Percentiles rank a stretch among this genome's conserved stretches.
Evolutionary conservation across 2,113 vertebrate species (phyloP).

Genomic region (Pyrgilauda ruficollis): DNA sequence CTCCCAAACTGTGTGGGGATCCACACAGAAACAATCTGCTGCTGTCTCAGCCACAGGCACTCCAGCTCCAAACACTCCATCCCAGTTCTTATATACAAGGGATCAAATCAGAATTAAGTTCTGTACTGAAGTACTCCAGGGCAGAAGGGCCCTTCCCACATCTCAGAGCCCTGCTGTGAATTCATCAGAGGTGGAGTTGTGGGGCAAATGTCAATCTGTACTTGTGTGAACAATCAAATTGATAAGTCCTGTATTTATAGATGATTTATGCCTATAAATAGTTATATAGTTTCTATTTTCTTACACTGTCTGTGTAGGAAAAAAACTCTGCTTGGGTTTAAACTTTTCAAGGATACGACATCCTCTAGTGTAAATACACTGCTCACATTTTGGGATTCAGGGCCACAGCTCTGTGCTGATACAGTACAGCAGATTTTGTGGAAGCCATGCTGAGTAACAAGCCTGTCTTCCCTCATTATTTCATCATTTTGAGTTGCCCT

Average conservation of each 20-base stretch:
- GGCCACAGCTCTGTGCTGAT: neutral
- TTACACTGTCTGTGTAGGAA: neutral
- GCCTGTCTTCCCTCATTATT: neutral
- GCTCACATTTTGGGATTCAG: neutral
- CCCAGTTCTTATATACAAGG: too few species aligned
- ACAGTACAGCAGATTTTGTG: neutral
- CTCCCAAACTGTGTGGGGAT: neutral
- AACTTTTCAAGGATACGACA: neutral
- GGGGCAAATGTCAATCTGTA: neutral
- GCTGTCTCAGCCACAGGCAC: neutral
- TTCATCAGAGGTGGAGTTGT: accelerated
- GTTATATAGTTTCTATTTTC: neutral
- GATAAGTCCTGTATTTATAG: neutral
- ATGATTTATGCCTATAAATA: neutral
- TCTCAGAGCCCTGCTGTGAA: neutral
- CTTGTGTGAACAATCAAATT: neutral
- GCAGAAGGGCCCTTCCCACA: accelerated
- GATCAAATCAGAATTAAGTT: too few species aligned
- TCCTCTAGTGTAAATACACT: neutral
- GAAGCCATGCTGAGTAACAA: slow-evolving; percentile 13
- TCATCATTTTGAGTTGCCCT: neutral
- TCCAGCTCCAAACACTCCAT: neutral
- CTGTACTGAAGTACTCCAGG: neutral
- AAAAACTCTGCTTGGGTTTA: neutral
- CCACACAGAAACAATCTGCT: neutral